Evolutionary conservation across 1,140 invertebrate species (phyloP), one percentile per base, ranked within the genome.

Genomic region (Drosophila persimilis): DNA sequence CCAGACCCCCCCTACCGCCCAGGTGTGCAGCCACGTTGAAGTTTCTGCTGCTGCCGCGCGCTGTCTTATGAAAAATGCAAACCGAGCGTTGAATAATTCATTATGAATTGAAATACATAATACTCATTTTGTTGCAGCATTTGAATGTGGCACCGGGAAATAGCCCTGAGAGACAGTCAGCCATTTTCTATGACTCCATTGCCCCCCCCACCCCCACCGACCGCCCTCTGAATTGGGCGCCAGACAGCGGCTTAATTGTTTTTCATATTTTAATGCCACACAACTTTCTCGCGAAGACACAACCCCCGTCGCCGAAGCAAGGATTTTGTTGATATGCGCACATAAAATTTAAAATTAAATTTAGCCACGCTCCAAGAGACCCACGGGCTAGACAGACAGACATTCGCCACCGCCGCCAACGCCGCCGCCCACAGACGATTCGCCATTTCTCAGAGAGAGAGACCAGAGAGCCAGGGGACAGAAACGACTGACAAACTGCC

Each of bases 291-390:
- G 1, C 7, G 44, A 35, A 56, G 50, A 45, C 11, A 48, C 59
- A 63, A 62, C 79, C 57, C 69, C 79, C 9, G 9, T 26, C 31
- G 31, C 9, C 31, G 9, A 11, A 58, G 39, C 51, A 57, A 70
- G 45, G 62, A 84, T 84, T 80, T 85, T 85, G 11, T 76, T 85
- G 80, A 84, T 85, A 77, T 85, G 80, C 80, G 80, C 65, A 76
- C 80, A 85, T 84, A 84, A 84, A 84, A 84, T 84, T 73, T 85
- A 80, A 84, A 84, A 84, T 84, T 84, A 84, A 84, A 84, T 84
- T 84, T 84, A 67, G 72, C 71, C 60, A 45, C 35, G 79, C 62
- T 69, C 66, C 70, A 65, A 47, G 75, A 47, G 45, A 29, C 11
- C 41, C 47, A 35, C 55, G 35, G 61, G 70, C 59, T 72, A 81